Percentiles rank a stretch among this genome's conserved stretches.
phyloP scores from a whole-genome alignment of 2,113 vertebrate species.

The Saguinus imperator region DNA sequence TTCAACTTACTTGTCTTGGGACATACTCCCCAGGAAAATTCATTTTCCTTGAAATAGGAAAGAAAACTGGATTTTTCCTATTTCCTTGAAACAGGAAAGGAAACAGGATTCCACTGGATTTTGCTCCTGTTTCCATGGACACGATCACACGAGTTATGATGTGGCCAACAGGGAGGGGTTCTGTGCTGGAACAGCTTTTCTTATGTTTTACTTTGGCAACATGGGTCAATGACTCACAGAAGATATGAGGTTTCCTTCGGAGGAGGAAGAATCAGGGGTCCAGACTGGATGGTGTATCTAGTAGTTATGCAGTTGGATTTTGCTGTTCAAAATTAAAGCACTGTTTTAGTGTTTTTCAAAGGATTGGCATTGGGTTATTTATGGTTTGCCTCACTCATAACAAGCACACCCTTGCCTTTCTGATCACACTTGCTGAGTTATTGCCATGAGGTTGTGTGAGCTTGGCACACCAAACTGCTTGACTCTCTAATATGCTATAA shows the following conservation, averaged over 20 bases:
- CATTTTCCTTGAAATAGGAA: background rate
- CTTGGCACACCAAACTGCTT: background rate
- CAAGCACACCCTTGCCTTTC: background rate
- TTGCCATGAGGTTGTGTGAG: background rate
- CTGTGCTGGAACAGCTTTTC: background rate
- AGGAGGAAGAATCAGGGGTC: background rate
- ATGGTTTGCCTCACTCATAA: background rate
- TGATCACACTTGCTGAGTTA: background rate
- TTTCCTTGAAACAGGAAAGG: background rate
- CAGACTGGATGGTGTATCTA: accelerated
- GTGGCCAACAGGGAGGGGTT: background rate
- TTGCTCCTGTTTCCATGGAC: background rate
- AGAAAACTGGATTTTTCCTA: background rate
- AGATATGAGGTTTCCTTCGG: background rate
- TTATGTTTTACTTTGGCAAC: background rate
- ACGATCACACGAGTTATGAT: background rate
- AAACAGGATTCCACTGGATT: background rate
- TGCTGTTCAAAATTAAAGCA: background rate
- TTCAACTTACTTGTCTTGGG: background rate
- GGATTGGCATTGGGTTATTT: background rate
- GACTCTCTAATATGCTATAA: background rate
- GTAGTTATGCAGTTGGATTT: background rate
- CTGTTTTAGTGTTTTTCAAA: no score
- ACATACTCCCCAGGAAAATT: background rate
- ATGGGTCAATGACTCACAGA: background rate